These are phyloP conservation scores for Ataeniobius toweri DNA, from an alignment of 2,797 vertebrate genomes.

Conservation along the genomic window DNA sequence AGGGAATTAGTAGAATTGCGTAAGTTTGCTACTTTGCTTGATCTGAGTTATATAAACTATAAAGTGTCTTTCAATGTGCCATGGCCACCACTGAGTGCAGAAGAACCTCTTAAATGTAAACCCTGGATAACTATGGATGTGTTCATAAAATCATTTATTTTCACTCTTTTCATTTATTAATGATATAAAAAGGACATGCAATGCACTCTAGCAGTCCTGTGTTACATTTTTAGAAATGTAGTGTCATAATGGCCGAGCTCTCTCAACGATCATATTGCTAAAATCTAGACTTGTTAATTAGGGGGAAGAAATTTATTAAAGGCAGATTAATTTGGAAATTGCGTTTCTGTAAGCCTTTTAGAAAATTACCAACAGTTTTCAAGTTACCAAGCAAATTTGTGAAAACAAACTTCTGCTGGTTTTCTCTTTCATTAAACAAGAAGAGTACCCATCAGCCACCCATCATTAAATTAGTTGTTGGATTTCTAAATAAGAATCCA, in stretches of 20 bases:
- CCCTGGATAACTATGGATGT: not conserved
- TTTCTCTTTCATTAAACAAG: not conserved
- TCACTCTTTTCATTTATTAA: not conserved
- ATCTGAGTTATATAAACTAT: not conserved
- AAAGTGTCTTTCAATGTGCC: not conserved
- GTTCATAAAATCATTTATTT: conserved; percentile 1
- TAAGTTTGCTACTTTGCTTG: not conserved
- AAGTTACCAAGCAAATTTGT: not conserved
- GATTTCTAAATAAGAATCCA: not conserved
- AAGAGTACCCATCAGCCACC: no score
- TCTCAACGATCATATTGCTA: not conserved
- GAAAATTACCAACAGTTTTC: not conserved
- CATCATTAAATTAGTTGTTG: not conserved
- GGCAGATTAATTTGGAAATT: not conserved
- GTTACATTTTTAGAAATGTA: not conserved
- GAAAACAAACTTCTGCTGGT: not conserved
- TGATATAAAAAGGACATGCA: not conserved
- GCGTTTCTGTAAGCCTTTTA: not conserved
- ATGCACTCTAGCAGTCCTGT: not conserved
- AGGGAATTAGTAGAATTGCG: not conserved
- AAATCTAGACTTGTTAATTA: not conserved
- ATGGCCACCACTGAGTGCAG: not conserved
- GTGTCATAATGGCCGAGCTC: not conserved
- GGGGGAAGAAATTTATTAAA: not conserved
- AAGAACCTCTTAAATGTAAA: no score